These are phyloP conservation scores for Eupelmus urozonus DNA, from an alignment of 2,888 invertebrate species.

Conservation along the genomic window DNA sequence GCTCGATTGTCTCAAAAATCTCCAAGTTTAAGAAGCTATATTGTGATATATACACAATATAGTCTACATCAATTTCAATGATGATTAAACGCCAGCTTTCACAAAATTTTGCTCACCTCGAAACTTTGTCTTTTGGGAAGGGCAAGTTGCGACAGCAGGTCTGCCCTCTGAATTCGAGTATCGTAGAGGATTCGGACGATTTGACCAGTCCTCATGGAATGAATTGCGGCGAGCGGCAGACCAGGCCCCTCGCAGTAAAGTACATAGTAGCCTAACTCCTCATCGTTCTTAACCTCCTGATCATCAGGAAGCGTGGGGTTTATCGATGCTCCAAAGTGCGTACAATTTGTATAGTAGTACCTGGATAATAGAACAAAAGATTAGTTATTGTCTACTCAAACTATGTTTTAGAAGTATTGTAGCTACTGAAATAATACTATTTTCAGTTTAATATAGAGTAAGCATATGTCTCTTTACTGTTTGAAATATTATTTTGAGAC, in stretches of 20 bases:
- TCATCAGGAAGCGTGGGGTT: conserved; percentile 70
- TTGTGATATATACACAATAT: no score
- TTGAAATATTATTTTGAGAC: not conserved
- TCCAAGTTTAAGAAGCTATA: no score
- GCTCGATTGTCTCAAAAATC: no score
- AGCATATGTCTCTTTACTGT: no score
- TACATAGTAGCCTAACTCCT: conserved; percentile 81
- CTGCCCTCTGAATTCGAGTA: conserved; percentile 81
- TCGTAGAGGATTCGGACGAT: conserved; percentile 88
- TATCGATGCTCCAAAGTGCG: conserved; percentile 89
- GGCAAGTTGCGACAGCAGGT: conserved; percentile 86
- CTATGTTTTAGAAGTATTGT: not conserved
- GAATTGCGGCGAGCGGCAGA: conserved; percentile 89
- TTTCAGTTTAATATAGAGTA: no score
- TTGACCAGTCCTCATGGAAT: conserved; percentile 86
- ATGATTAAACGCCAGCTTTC: no score
- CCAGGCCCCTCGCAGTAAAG: conserved; percentile 95
- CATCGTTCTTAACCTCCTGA: conserved; percentile 41
- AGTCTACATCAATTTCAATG: no score
- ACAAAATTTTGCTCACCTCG: conserved; percentile 79
- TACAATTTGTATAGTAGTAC: conserved; percentile 89
- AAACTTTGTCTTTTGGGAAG: conserved; percentile 90
- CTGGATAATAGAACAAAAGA: conserved; percentile 62
- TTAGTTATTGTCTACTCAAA: not conserved
- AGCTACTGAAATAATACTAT: not conserved